These are phyloP conservation scores for Halocynthia roretzi DNA, from an alignment of 23 tunicate species.

Conservation along the genomic window DNA sequence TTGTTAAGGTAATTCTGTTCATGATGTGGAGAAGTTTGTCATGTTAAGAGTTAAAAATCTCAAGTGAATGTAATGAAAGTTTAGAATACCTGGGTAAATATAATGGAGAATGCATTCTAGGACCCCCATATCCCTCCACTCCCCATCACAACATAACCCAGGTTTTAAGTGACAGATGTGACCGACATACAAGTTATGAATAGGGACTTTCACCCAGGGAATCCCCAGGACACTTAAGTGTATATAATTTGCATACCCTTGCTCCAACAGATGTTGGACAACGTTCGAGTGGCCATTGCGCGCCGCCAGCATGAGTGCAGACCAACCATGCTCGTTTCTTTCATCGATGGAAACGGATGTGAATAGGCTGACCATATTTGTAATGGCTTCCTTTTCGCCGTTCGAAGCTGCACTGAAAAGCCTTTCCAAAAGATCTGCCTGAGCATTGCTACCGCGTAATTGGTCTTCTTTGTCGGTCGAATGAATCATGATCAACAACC, in stretches of 20 bases:
- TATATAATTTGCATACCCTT: slow-evolving; percentile 46
- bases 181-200: not conserved
- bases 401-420: slow-evolving; percentile 32
- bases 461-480: too few relatives aligned
- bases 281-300: slow-evolving; percentile 73
- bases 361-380: slow-evolving; percentile 19
- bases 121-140: too few relatives aligned
- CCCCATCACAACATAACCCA: too few relatives aligned
- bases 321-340: slow-evolving; percentile 62
- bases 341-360: slow-evolving; percentile 42
- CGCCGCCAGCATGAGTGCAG: slow-evolving; percentile 90
- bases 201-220: not conserved
- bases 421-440: slow-evolving; percentile 6
- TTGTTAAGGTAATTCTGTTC: too few relatives aligned
- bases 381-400: slow-evolving; percentile 20
- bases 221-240: not conserved
- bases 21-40: too few relatives aligned
- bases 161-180: not conserved
- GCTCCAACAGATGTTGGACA: slow-evolving; percentile 34
- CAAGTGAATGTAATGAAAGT: too few relatives aligned
- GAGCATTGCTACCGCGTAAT: slow-evolving; percentile 24
- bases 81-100: too few relatives aligned
- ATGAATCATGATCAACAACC: too few relatives aligned
- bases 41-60: too few relatives aligned
- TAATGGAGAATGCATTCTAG: too few relatives aligned